Base-by-base conservation (phyloP, 2,113 vertebrate species). In the Bombycilla garrulus region DNA sequence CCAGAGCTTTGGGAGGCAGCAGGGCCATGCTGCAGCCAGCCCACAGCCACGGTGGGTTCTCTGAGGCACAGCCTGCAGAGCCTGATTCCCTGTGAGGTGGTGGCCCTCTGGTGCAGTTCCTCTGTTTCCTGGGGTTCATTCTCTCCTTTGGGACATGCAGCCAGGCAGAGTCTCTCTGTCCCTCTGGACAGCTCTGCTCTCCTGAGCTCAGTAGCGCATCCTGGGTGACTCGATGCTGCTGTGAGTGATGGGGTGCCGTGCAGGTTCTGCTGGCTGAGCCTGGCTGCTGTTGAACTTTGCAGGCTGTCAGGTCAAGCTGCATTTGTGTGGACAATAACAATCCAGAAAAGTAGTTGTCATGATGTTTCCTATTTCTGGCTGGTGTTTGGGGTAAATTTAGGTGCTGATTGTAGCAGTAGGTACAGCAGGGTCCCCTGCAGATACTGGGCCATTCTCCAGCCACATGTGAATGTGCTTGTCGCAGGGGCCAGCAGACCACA, bases 211-310 rank as follows among this genome's bases (percentile, higher is more conserved):
- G 70, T 1, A 1, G 69, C 38, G 83, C 18, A 22, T 1, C 0
- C 10, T 17, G 70, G 1, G 42, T 57, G 58, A 28, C 51, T 57
- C 1, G 0, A 11, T 25, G 61, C 58, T n/a, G 62, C 91, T 42
- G 29, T 38, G 45, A 47, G 23, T 0, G 0, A 2, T 1, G 5
- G 12, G 51, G 5, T 33, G 10, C 2, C 1, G 23, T 1, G 1
- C 16, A 15, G 69, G 50, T 25, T 80, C 77, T 60, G 45, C 28
- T 69, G 62, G n/a, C 48, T 86, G 85, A 62, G 35, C 26, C 33
- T 42, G 21, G 40, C 54, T 57, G 40, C 54, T n/a, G 1, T 35
- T 54, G 65, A 60, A 29, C 14, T 73, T 65, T 38, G 62, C 2
- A 2, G n/a, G 11, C 54, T 35, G 16, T 4, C 16, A 42, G 65